Percentiles rank a stretch among this genome's conserved stretches.
Evolutionary conservation across 2,888 invertebrate species (phyloP).

Genomic region (Creontiades dilutus): DNA sequence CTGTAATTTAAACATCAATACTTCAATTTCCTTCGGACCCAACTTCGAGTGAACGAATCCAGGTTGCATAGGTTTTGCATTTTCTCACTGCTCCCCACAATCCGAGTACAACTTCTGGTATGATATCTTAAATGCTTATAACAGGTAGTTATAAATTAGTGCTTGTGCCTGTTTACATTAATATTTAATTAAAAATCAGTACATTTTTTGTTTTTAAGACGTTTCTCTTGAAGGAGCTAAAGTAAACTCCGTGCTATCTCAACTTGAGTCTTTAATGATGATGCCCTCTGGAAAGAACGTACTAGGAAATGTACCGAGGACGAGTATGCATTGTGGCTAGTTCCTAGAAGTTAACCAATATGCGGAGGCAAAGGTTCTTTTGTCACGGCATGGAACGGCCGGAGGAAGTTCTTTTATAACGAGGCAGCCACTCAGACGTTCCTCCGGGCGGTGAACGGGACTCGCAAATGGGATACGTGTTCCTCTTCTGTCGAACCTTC

Average conservation of each 20-base stretch:
- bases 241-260: neutral
- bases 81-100: too few species aligned
- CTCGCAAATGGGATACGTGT: slow-evolving; percentile 48
- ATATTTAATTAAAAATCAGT: too few species aligned
- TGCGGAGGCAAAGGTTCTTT: neutral
- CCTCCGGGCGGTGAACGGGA: slow-evolving; percentile 42
- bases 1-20: too few species aligned
- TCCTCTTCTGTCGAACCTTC: slow-evolving; percentile 33
- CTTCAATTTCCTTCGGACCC: too few species aligned
- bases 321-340: neutral
- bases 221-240: neutral
- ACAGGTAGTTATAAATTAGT: too few species aligned
- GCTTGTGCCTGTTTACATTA: too few species aligned
- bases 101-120: too few species aligned
- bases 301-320: slow-evolving; percentile 29
- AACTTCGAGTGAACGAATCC: too few species aligned
- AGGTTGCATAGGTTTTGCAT: too few species aligned
- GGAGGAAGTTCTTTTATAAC: slow-evolving; percentile 22
- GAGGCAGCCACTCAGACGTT: slow-evolving; percentile 33
- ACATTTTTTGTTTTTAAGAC: too few species aligned
- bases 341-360: slow-evolving; percentile 40
- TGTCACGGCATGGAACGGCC: slow-evolving; percentile 5
- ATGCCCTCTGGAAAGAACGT: neutral
- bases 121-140: too few species aligned
- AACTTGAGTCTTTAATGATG: neutral